These are phyloP conservation scores for Dryas iulia DNA, from an alignment of 1,140 invertebrate genomes.

Conservation along the genomic window DNA sequence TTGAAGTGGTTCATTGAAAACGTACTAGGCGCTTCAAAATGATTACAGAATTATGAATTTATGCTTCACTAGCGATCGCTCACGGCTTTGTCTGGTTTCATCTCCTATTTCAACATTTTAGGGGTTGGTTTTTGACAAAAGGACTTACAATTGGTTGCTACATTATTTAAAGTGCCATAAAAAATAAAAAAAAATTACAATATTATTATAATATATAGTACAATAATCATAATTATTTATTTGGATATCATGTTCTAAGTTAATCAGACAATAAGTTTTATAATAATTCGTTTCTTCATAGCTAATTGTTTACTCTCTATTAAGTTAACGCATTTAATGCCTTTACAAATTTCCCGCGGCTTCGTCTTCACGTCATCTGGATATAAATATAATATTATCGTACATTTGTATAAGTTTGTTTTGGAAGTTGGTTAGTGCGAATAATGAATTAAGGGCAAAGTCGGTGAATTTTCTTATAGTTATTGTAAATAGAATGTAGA, in stretches of 20 bases:
- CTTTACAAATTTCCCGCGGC: slow-evolving; percentile 21
- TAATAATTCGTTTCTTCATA: slow-evolving; percentile 68
- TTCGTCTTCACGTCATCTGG: slow-evolving; percentile 43
- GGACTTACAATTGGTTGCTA: neutral
- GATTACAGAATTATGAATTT: neutral
- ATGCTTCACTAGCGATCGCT: too few species aligned
- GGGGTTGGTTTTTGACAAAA: too few species aligned
- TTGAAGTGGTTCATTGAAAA: neutral
- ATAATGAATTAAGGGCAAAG: neutral
- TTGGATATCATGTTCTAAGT: slow-evolving; percentile 10
- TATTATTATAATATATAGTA: neutral
- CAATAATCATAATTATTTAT: slow-evolving; percentile 11
- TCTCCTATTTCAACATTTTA: too few species aligned
- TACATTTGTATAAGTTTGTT: slow-evolving; percentile 13
- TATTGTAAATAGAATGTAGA: neutral
- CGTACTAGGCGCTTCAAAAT: neutral
- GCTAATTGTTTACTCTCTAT: slow-evolving; percentile 26
- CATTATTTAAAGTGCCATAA: neutral
- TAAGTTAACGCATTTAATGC: slow-evolving; percentile 41
- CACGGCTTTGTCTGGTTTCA: too few species aligned
- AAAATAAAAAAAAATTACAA: neutral
- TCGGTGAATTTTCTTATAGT: neutral
- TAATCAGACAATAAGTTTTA: slow-evolving; percentile 38
- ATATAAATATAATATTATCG: slow-evolving; percentile 13
- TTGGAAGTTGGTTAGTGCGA: neutral